phyloP scores from a whole-genome alignment of 2,888 invertebrate species.

The Parnassius glacialis region DNA sequence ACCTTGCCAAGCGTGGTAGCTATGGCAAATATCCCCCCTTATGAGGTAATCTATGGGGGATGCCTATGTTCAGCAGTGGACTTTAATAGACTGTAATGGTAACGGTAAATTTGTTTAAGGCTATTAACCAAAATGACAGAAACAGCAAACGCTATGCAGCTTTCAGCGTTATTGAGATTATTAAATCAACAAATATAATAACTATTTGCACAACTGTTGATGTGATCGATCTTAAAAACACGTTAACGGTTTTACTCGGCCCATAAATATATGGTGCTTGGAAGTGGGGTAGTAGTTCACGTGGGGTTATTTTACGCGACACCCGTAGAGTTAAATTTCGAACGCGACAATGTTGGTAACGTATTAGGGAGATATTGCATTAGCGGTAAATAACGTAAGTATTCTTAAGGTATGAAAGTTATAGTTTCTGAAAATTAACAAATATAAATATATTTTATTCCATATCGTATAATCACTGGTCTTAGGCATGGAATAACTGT shows the following conservation, averaged over 20 bases:
- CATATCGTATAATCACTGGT: too few relatives aligned
- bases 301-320: conserved; percentile 59
- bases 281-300: conserved; percentile 70
- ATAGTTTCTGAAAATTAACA: too few relatives aligned
- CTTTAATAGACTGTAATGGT: too few relatives aligned
- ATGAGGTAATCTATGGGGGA: too few relatives aligned
- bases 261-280: conserved; percentile 63
- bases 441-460: too few relatives aligned
- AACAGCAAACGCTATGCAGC: conserved; percentile 53
- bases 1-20: too few relatives aligned
- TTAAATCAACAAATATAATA: conserved; percentile 55
- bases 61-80: too few relatives aligned
- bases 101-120: conserved; percentile 29
- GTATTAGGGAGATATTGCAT: conserved; percentile 25
- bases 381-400: conserved; percentile 6
- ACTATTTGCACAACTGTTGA: conserved; percentile 78
- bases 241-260: conserved; percentile 76
- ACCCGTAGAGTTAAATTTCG: conserved; percentile 70
- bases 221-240: conserved; percentile 62
- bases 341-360: conserved; percentile 37
- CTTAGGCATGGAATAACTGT: too few relatives aligned
- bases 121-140: conserved; percentile 56
- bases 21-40: too few relatives aligned
- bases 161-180: conserved; percentile 61
- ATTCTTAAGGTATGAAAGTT: neutral